Percentiles rank a stretch among this genome's conserved stretches.
phyloP scores from a whole-genome alignment of 2,888 invertebrate species.

The Thera britannica region DNA sequence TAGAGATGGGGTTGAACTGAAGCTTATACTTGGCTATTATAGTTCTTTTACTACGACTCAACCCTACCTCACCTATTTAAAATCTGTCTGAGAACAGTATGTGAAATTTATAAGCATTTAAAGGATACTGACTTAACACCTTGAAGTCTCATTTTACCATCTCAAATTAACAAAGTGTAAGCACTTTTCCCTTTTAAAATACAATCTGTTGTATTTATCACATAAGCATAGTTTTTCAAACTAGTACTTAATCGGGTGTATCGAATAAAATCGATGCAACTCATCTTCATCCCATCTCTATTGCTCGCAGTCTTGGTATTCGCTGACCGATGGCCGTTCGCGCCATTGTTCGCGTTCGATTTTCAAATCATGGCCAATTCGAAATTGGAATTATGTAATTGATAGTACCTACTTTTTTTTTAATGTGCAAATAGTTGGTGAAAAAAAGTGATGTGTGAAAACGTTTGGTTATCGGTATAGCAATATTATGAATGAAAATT shows the following conservation, averaged over 20 bases:
- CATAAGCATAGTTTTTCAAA: no score
- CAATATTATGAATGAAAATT: background rate
- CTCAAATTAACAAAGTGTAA: no score
- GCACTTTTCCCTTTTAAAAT: no score
- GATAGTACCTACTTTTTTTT: conserved; percentile 28
- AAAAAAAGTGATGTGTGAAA: conserved; percentile 18
- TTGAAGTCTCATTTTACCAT: no score
- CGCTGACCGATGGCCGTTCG: conserved; percentile 36
- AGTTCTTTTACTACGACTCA: no score
- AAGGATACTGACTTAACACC: no score
- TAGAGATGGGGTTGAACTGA: conserved; percentile 21
- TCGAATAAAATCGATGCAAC: background rate
- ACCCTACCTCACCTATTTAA: background rate
- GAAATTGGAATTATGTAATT: conserved; percentile 36
- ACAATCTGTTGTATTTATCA: no score
- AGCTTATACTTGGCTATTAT: background rate
- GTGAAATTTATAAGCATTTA: no score
- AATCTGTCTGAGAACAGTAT: no score
- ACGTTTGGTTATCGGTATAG: conserved; percentile 12
- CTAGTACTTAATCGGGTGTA: no score
- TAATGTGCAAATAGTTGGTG: no score
- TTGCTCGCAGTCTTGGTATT: conserved; percentile 14
- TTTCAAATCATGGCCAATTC: conserved; percentile 47
- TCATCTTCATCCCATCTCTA: conserved; percentile 21
- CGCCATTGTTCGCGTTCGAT: conserved; percentile 53